Percentiles rank a stretch among this genome's conserved stretches.
phyloP scores from a whole-genome alignment of 2,888 invertebrate genomes.

The Drosophila atroscutellata region DNA sequence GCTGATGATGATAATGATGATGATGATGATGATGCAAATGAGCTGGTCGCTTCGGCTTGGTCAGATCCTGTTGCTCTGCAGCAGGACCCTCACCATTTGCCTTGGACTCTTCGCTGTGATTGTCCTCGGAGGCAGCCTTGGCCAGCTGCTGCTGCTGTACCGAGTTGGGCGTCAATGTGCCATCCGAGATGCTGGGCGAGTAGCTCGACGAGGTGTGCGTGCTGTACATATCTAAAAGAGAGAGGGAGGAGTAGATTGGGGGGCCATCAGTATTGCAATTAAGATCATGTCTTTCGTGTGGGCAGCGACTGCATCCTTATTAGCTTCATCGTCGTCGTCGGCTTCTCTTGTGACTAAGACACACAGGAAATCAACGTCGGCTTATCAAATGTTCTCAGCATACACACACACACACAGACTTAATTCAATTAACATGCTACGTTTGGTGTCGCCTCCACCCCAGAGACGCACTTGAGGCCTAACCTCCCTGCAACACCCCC shows the following conservation, averaged over 20 bases:
- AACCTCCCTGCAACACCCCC: neutral
- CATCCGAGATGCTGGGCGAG: conserved; percentile 85
- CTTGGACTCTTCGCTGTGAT: conserved; percentile 45
- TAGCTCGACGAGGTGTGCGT: conserved; percentile 85
- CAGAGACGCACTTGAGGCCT: conserved; percentile 28
- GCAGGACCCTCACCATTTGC: conserved; percentile 50
- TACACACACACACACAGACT: conserved; percentile 26
- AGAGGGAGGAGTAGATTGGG: neutral
- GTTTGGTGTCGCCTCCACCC: conserved; percentile 75
- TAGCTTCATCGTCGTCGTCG: conserved; percentile 42
- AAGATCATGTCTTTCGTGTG: conserved; percentile 55
- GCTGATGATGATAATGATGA: conserved; percentile 79
- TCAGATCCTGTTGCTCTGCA: conserved; percentile 22
- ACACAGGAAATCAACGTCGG: conserved; percentile 73
- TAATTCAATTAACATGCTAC: conserved; percentile 74
- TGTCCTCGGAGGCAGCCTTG: conserved; percentile 46
- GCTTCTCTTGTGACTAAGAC: conserved; percentile 54
- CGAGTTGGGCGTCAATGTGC: conserved; percentile 84
- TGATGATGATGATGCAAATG: conserved; percentile 79
- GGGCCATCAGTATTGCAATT: conserved; percentile 42
- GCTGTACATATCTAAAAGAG: conserved; percentile 84
- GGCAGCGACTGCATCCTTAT: conserved; percentile 76
- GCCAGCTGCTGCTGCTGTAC: conserved; percentile 66
- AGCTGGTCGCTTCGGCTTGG: conserved; percentile 57
- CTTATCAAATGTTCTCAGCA: conserved; percentile 58